Conservation (phyloP, 2,888 invertebrate species). For the Dendrolimus houi region DNA sequence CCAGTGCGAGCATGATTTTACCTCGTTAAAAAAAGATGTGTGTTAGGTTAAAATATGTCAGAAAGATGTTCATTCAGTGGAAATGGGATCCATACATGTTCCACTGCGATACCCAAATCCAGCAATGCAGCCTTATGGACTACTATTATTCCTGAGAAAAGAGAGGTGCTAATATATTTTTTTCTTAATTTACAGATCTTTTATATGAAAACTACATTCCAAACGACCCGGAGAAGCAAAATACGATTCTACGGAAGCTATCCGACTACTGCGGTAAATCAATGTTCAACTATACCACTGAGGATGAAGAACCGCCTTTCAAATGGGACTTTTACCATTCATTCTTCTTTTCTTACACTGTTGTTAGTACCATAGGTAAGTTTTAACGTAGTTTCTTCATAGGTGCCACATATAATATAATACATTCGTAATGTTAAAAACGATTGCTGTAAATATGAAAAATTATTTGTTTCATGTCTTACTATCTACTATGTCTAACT, state of each 20-base stretch:
- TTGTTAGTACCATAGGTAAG: slow-evolving; percentile 93
- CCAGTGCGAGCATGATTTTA: too few species aligned
- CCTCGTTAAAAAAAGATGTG: too few species aligned
- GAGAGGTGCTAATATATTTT: background rate
- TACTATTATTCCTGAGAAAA: too few species aligned
- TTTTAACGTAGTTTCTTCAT: slow-evolving; percentile 3
- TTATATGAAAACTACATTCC: slow-evolving; percentile 76
- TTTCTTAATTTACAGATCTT: slow-evolving; percentile 69
- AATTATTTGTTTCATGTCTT: too few species aligned
- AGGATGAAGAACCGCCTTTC: slow-evolving; percentile 76
- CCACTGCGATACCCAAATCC: too few species aligned
- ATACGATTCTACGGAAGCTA: slow-evolving; percentile 78
- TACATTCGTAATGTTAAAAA: too few species aligned
- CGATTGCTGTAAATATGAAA: too few species aligned
- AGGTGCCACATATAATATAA: background rate
- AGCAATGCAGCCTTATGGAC: too few species aligned
- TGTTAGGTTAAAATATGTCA: too few species aligned
- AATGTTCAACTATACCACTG: slow-evolving; percentile 79
- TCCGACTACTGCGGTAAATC: slow-evolving; percentile 85
- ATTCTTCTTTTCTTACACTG: slow-evolving; percentile 93
- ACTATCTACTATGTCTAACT: too few species aligned
- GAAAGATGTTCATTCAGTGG: too few species aligned
- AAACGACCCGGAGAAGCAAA: slow-evolving; percentile 68
- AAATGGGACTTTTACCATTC: slow-evolving; percentile 95
- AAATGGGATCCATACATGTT: too few species aligned